Base-by-base conservation (phyloP, 1,140 invertebrate species). In the Brachystomella parvula region DNA sequence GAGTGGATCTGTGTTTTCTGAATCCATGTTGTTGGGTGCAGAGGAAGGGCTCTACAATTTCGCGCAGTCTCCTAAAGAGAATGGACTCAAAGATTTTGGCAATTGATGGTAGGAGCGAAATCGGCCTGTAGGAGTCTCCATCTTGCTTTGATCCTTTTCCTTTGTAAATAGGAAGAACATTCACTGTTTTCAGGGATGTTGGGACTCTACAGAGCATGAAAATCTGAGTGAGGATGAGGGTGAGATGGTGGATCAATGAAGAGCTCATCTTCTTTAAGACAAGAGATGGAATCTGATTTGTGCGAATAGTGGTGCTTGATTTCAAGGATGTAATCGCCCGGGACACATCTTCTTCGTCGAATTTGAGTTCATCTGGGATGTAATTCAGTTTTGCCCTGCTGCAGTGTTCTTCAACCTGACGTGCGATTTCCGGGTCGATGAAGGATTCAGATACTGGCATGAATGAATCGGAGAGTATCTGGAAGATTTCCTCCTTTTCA, bases 11-110 rank as follows among this genome's bases (percentile, higher is more conserved):
- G 6, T 53, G 49, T 6, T 24, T 15, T 15, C 49, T 9, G 24
- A 53, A 53, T 15, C 49, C 49, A 53, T 53, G 49, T 53, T 53
- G 49, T 24, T 53, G 49, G 6, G 9, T 26, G 24, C 49, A 53
- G 6, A 53, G 49, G 6, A 19, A 24, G 6, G 49, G 49, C 6
- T 53, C 49, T 15, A 53, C 24, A 19, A 53, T 6, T 26, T 12
- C 12, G 12, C 6, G 9, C 15, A 53, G 49, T 53, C 21, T 53
- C 15, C 24, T 15, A 24, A 53, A 53, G 6, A 53, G 49, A 12
- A 53, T 6, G 6, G 9, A 17, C 24, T 53, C 49, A 53, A 53
- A 53, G 24, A 53, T 53, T 53, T 53, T 53, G 12, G 21, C 12
- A 26, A 53, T 15, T 26, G 49, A 24, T 44, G 39, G 39, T n/a